Percentiles rank a stretch among this genome's conserved stretches.
Evolutionary conservation across 2,888 invertebrate species (phyloP).

Genomic region (Conops quadrifasciatus): DNA sequence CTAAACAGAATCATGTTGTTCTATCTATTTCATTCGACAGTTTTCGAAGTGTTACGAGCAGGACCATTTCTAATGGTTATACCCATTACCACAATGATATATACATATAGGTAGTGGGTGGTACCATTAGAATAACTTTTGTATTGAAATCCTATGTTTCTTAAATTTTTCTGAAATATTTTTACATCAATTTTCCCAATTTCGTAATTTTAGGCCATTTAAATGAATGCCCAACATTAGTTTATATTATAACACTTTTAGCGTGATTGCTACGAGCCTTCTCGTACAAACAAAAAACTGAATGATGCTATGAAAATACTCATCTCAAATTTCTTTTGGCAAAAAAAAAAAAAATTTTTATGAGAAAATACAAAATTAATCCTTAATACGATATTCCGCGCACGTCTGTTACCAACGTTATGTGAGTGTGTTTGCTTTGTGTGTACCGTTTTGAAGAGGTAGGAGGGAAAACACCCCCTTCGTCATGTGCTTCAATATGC

Average conservation of each 20-base stretch:
- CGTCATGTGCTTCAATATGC: constrained; percentile 16
- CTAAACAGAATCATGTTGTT: too few relatives aligned
- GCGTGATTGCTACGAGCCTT: constrained; percentile 16
- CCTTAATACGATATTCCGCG: constrained; percentile 55
- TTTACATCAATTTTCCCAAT: too few relatives aligned
- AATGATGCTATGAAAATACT: constrained; percentile 15
- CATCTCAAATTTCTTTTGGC: too few relatives aligned
- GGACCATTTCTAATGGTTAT: too few relatives aligned
- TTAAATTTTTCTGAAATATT: too few relatives aligned
- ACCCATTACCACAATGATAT: too few relatives aligned
- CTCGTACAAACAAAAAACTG: constrained; percentile 11
- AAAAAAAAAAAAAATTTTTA: too few relatives aligned
- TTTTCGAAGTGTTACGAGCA: too few relatives aligned
- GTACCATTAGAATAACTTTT: too few relatives aligned
- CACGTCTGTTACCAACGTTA: constrained; percentile 48
- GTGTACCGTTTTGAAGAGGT: not conserved
- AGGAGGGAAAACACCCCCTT: not conserved
- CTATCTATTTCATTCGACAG: too few relatives aligned
- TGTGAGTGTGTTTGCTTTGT: constrained; percentile 19
- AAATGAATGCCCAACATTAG: constrained; percentile 31
- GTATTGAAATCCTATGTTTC: too few relatives aligned
- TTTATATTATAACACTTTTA: constrained; percentile 20
- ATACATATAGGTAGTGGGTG: too few relatives aligned
- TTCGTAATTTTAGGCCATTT: not conserved
- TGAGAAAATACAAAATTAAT: constrained; percentile 57